Conservation (phyloP, 2,113 vertebrate species). For the Ranitomeya variabilis region DNA sequence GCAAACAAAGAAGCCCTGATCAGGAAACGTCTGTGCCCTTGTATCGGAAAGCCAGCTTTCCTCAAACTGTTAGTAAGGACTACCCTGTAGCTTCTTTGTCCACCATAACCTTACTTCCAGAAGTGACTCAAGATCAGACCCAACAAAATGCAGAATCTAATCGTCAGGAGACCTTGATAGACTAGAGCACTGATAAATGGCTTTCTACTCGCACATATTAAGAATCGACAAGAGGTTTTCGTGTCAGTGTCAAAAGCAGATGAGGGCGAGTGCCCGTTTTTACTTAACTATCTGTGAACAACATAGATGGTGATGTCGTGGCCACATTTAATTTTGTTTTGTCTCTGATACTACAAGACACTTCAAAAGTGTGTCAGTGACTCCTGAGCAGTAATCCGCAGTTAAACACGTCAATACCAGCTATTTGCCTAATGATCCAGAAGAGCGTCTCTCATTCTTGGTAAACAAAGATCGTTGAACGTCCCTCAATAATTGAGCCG, state of each 20-base stretch:
- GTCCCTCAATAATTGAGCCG: not conserved
- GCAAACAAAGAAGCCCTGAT: not conserved
- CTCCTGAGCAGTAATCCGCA: slow-evolving; percentile 1
- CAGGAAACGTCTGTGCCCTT: slow-evolving; percentile 25
- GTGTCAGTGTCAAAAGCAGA: not conserved
- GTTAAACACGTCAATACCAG: slow-evolving; percentile 15
- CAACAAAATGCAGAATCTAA: no score
- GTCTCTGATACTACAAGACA: not conserved
- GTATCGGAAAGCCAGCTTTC: slow-evolving; percentile 2
- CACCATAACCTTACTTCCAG: slow-evolving; percentile 24
- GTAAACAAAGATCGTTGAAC: slow-evolving; percentile 18
- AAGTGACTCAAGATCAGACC: not conserved
- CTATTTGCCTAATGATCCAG: slow-evolving; percentile 40
- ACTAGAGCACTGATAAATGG: not conserved
- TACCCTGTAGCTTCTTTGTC: slow-evolving; percentile 13
- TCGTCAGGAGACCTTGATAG: not conserved
- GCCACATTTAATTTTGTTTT: not conserved
- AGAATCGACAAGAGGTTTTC: not conserved
- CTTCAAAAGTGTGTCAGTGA: not conserved
- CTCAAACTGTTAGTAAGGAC: slow-evolving; percentile 21
- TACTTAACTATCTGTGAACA: not conserved
- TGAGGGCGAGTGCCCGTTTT: not conserved
- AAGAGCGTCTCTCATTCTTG: not conserved
- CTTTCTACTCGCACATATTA: not conserved
- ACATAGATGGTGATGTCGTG: not conserved